These are phyloP conservation scores for Solea senegalensis DNA, from an alignment of 2,113 vertebrate genomes.

Conservation along the genomic window DNA sequence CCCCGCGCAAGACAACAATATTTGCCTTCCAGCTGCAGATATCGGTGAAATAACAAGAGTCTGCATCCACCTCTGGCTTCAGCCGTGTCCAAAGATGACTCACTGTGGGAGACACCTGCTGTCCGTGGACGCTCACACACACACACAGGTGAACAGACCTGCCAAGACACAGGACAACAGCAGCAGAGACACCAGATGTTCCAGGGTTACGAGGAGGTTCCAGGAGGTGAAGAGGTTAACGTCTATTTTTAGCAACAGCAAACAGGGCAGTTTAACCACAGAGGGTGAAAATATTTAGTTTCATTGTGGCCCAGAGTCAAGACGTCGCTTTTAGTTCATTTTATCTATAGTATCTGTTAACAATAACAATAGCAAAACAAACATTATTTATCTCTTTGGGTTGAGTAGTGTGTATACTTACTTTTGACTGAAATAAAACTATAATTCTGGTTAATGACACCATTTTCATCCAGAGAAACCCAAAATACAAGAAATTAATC, in stretches of 20 bases:
- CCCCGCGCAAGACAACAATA: conserved; percentile 29
- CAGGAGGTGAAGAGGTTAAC: conserved; percentile 37
- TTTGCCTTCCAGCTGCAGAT: conserved; percentile 59
- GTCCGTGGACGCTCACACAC: not conserved
- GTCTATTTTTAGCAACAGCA: conserved; percentile 31
- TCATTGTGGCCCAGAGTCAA: conserved; percentile 6
- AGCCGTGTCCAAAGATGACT: conserved; percentile 12
- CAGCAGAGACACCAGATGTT: conserved; percentile 50
- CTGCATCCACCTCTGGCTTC: conserved; percentile 33
- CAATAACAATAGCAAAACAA: no score
- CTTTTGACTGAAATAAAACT: no score
- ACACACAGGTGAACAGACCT: not conserved
- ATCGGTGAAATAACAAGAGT: conserved; percentile 63
- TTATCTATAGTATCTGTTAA: no score
- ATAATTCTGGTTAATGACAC: no score
- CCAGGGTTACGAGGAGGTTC: conserved; percentile 16
- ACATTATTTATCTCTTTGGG: no score
- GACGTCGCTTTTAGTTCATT: no score
- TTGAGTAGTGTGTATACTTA: no score
- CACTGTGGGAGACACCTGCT: conserved; percentile 15
- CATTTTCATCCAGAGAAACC: no score
- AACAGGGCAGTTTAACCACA: conserved; percentile 28
- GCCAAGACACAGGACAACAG: conserved; percentile 19
- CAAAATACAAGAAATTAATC: no score
- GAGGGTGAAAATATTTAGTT: conserved; percentile 44